Base-by-base conservation (phyloP, 2,797 vertebrate genomes). In the Anisognathus igniventris region DNA sequence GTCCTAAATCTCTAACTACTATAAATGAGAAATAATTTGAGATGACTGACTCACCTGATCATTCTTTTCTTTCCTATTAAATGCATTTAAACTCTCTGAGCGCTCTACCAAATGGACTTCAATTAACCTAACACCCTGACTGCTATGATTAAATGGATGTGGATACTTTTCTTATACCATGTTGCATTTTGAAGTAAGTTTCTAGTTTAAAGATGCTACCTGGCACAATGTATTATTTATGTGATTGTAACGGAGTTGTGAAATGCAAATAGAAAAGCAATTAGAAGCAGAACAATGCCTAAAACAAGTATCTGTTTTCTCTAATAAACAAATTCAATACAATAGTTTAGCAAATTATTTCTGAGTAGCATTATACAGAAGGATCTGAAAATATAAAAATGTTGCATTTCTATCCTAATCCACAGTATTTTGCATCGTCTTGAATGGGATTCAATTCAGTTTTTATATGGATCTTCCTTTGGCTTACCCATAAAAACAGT, bases 21-120 rank as follows among this genome's bases (percentile, higher is more conserved):
- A n/a, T 53, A 92, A 96, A 74, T 93, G 68, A 91, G 51, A 96
- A 95, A 83, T 83, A 85, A 92, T 94, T 88, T 93, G 44, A 83
- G n/a, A 88, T 53, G 50, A 60, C 33, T 88, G 72, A 81, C 87
- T 96, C 75, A 91, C 87, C 62, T 93, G 85, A 47, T 56, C 62
- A 70, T 68, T 81, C 58, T 81, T 88, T 72, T 78, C 21, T 72
- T 84, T 92, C 45, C 27, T 61, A n/a, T 75, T 62, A 88, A 91
- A 86, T 39, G 16, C 33, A 60, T 18, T 83, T 58, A 78, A 93
- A 61, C 14, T 84, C 53, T 60, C n/a, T 65, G 39, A 95, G 27
- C 17, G 0, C 12, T 77, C 47, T 53, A 58, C 48, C 39, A 81
- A 75, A 81, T 37, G 54, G 51, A 60, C 65, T 80, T 71, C 50